A percentile compares a stretch with the other conserved stretches of the same genome.
Evolutionary conservation across 30 jellyfish, hydroid and myxozoan genomes (phyloP).

Genomic region (Morbakka virulenta): DNA sequence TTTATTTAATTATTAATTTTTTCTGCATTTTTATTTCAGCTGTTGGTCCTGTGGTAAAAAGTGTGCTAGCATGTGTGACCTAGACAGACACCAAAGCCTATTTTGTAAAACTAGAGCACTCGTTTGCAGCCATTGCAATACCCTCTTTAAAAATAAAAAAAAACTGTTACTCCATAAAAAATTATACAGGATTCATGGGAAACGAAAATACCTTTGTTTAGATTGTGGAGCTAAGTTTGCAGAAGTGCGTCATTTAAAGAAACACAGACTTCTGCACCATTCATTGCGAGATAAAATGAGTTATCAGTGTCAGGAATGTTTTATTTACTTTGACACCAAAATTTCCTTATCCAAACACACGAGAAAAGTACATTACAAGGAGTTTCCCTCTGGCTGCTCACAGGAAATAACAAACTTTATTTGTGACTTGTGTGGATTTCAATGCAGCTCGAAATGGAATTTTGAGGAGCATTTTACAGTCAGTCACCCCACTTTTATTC

Average conservation of each 20-base stretch:
- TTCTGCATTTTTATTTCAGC: too few species aligned
- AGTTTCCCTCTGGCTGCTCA: not conserved
- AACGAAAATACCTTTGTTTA: not conserved
- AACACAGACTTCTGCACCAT: not conserved
- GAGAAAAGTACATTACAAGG: not conserved
- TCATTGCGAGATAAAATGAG: not conserved
- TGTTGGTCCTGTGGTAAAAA: too few species aligned
- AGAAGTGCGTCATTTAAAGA: not conserved
- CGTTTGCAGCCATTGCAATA: not conserved
- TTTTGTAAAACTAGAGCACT: too few species aligned
- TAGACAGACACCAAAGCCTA: too few species aligned
- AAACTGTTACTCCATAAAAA: not conserved
- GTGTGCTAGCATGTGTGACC: too few species aligned
- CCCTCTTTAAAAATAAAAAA: not conserved
- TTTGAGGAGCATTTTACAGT: not conserved
- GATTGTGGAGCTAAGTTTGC: not conserved
- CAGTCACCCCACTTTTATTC: not conserved
- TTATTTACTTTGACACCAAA: not conserved
- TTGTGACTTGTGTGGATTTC: not conserved
- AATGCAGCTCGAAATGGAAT: not conserved
- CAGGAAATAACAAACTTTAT: not conserved
- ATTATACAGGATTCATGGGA: not conserved
- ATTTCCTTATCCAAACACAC: not conserved
- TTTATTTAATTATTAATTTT: too few species aligned
- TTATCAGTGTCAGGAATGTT: not conserved